Percentiles rank a stretch among this genome's conserved stretches.
These are phyloP conservation scores for Dendrolimus kikuchii DNA, from an alignment of 1,140 invertebrate species.

Conservation along the genomic window DNA sequence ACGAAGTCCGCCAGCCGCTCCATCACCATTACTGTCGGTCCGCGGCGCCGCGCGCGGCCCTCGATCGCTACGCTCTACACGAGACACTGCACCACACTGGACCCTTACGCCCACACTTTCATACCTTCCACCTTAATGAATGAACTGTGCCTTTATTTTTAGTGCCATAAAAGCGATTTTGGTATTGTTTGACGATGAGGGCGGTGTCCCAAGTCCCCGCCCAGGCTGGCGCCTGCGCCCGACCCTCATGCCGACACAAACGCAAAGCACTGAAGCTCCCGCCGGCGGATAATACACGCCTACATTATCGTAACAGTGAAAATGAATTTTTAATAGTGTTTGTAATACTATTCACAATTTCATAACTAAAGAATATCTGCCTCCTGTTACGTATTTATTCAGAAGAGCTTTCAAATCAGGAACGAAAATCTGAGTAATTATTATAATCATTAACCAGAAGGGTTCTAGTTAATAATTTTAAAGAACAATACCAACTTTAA, in stretches of 20 bases:
- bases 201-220: conserved; percentile 43
- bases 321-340: conserved; percentile 60
- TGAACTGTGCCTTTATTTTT: conserved; percentile 15
- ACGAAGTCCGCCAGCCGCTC: conserved; percentile 69
- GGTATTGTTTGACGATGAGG: conserved; percentile 11
- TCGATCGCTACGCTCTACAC: conserved; percentile 47
- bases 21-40: conserved; percentile 66
- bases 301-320: conserved; percentile 64
- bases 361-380: conserved; percentile 6
- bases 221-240: conserved; percentile 58
- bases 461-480: no score
- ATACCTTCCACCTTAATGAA: conserved; percentile 10
- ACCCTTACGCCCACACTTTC: conserved; percentile 39
- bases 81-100: conserved; percentile 40
- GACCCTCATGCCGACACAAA: conserved; percentile 18
- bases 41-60: conserved; percentile 48
- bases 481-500: no score
- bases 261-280: conserved; percentile 26
- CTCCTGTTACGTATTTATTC: no score
- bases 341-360: conserved; percentile 29
- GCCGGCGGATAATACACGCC: conserved; percentile 56
- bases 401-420: no score
- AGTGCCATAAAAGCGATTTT: conserved; percentile 18
- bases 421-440: no score
- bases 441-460: no score